phyloP scores from a whole-genome alignment of 2,797 vertebrate species.

The Gambelia wislizenii region DNA sequence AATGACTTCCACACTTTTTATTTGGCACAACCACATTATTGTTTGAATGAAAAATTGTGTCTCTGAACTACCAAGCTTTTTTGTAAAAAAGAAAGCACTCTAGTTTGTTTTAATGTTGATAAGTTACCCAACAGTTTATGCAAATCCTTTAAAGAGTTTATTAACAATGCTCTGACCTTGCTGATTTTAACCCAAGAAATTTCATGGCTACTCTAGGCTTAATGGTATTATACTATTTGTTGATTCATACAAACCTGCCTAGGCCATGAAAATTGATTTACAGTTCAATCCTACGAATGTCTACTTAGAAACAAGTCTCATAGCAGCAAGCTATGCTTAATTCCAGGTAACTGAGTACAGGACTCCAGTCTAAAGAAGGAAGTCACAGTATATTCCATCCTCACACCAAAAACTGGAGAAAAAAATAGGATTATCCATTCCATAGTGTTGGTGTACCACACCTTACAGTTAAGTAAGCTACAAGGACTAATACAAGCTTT shows the following conservation, averaged over 20 bases:
- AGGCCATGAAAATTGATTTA: constrained; percentile 22
- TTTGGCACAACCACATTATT: not conserved
- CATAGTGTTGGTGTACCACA: not conserved
- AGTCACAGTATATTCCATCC: not conserved
- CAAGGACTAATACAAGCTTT: constrained; percentile 1
- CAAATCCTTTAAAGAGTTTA: constrained; percentile 64
- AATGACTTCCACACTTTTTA: not conserved
- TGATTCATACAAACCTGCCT: not conserved
- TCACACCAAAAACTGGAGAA: not conserved
- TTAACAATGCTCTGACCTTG: constrained; percentile 39
- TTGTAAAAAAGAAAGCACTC: not conserved
- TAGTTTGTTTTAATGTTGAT: constrained; percentile 40
- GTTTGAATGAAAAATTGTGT: not conserved
- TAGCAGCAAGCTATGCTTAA: not conserved
- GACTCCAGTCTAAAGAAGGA: not conserved
- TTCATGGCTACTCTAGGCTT: constrained; percentile 48
- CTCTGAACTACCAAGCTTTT: not conserved
- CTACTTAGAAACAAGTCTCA: not conserved
- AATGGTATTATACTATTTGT: not conserved
- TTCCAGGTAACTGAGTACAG: not conserved
- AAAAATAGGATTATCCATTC: not conserved
- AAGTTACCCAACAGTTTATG: constrained; percentile 54
- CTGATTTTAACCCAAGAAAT: constrained; percentile 51
- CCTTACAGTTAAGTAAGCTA: not conserved
- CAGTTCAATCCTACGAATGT: not conserved